Base-by-base conservation (phyloP, 1,140 invertebrate genomes). In the Polypedilum pembai region DNA sequence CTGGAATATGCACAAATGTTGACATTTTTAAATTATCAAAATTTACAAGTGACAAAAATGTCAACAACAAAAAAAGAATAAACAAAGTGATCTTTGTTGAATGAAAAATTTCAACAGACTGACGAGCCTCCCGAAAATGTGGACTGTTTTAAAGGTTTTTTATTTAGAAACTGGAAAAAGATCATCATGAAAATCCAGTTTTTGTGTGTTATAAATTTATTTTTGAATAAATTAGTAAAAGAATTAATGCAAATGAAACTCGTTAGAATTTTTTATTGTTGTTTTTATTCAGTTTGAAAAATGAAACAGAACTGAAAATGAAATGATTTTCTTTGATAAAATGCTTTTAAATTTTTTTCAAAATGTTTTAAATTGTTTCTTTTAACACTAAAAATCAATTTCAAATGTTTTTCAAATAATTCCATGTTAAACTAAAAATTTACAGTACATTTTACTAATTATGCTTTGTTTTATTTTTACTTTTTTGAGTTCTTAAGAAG, bases 1-100 rank as follows among this genome's bases (percentile, higher is more conserved):
- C 76, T 12, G 80, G 80, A 73, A 82, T 77, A 74, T 78, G 76
- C 24, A 82, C 80, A 78, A 82, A 82, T 75, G 79, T 81, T 12
- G 74, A 73, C 76, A 77, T 78, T 76, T 73, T 76, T 10, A 33
- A 17, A 15, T 10, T 56, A 56, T 56, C 45, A 56, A 56, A 56
- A 56, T 56, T 56, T 56, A 56, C 69, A 40, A 40, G 15, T 72
- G 12, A 8, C 17, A 40, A 17, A 18, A 21, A 72, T 18, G 12
- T 3, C 15, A 20, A 72, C 12, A 40, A 72, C 20, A 72, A 20
- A 72, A 40, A 3, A 17, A 72, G 24, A 72, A 4, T 8, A 15
- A 72, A 8, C 69, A 72, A 21, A 20, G 69, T 24, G 69, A 24
- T 24, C 15, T 21, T 24, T 18, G 20, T 12, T 20, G 17, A 72